A percentile compares a stretch with the other conserved stretches of the same genome.
These are phyloP conservation scores for Chelonus formosanus DNA, from an alignment of 2,888 invertebrate species.

Conservation along the genomic window DNA sequence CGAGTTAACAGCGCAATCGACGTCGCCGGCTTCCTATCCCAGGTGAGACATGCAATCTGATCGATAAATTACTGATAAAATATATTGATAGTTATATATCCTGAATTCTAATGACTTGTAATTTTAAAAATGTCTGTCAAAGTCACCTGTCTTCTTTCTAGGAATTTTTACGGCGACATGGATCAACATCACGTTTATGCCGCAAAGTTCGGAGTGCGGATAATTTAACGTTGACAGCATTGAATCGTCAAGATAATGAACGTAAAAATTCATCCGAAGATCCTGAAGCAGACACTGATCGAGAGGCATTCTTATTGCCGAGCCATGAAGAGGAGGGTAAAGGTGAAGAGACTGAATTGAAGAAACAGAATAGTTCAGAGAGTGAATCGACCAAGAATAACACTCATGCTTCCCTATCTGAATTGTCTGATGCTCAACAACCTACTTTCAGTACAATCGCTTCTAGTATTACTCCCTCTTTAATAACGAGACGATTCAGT, in stretches of 20 bases:
- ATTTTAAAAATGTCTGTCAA: too few relatives aligned
- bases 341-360: constrained; percentile 40
- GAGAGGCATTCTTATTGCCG: constrained; percentile 54
- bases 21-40: constrained; percentile 76
- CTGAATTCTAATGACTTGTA: background rate
- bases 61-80: constrained; percentile 10
- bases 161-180: constrained; percentile 81
- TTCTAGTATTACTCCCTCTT: constrained; percentile 41
- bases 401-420: constrained; percentile 48
- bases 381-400: constrained; percentile 50
- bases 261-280: constrained; percentile 45
- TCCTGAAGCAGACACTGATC: constrained; percentile 53
- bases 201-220: constrained; percentile 82
- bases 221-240: constrained; percentile 69
- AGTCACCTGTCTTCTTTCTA: constrained; percentile 35
- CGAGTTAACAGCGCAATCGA: constrained; percentile 88
- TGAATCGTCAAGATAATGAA: constrained; percentile 48
- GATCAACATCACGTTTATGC: constrained; percentile 81
- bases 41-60: constrained; percentile 56
- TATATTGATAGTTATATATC: background rate
- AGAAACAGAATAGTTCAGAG: constrained; percentile 54
- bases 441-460: constrained; percentile 37
- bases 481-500: constrained; percentile 54
- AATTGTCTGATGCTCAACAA: constrained; percentile 45
- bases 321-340: constrained; percentile 35